Base-by-base conservation (phyloP, 2,888 invertebrate genomes). In the Drosophila prostipennis region DNA sequence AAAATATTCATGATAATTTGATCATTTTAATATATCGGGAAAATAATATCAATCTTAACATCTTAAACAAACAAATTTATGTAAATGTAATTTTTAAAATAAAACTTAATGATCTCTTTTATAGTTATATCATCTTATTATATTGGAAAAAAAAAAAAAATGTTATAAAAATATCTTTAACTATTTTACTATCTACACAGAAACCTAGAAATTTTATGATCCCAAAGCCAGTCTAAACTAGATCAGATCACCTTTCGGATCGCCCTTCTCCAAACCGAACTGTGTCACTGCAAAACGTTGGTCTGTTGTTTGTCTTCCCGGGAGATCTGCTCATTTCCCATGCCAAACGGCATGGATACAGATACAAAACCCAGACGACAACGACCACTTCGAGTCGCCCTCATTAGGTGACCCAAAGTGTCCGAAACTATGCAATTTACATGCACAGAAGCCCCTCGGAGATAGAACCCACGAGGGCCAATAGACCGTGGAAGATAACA, bases 381-480 rank as follows among this genome's bases (percentile, higher is more conserved):
- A 69, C 77, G 43, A 55, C n/a, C n/a, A n/a, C 45, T 26, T 26
- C 26, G 29, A 72, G 74, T 67, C 84, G 82, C 72, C 81, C 87
- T 87, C 82, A 82, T 82, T 82, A 82, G 78, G 56, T 86, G 87
- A 82, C 78, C 87, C 74, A 83, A 82, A 78, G 84, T 80, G 84
- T 75, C 79, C 74, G 72, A 79, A 88, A 85, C 76, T 79, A 87
- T 88, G 89, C 86, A 80, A 86, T 86, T 88, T 88, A 79, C 76
- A 86, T 86, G 85, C 83, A 77, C 59, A 80, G 78, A 72, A 67
- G 77, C 77, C 76, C 63, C 68, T 75, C 71, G 68, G 72, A 72
- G 70, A 79, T 80, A 73, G 67, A 72, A 59, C 59, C 78, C 84
- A 71, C 76, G 63, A 72, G 71, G 70, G 45, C 79, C 82, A 82